Conservation (phyloP, 92 coral and sea anemone genomes). For the Zoanthus gigantus region DNA sequence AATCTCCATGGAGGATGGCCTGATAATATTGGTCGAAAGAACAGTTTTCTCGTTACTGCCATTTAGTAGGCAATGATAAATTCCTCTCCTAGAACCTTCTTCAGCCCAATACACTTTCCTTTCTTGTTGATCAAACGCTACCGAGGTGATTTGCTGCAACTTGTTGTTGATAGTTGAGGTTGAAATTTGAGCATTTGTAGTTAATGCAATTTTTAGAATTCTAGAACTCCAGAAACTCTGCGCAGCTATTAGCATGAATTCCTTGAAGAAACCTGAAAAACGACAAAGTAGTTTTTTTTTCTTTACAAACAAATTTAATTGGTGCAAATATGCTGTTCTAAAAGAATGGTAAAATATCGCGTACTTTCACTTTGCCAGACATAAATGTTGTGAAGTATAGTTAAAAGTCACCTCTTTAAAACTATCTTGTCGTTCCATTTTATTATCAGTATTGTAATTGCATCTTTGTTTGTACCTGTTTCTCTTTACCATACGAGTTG, state of each 20-base stretch:
- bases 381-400: too few relatives aligned
- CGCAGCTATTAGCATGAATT: constrained; percentile 10
- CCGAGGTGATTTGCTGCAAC: background rate
- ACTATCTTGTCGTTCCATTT: too few relatives aligned
- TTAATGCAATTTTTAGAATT: background rate
- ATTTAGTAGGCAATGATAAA: constrained; percentile 16
- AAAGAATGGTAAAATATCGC: too few relatives aligned
- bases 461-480: too few relatives aligned
- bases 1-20: constrained; percentile 3
- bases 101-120: constrained; percentile 6
- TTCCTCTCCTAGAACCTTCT: background rate
- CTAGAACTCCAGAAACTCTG: background rate
- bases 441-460: too few relatives aligned
- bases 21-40: background rate
- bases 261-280: constrained; percentile 29
- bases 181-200: background rate
- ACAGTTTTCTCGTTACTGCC: constrained; percentile 21
- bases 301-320: too few relatives aligned
- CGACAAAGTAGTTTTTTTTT: too few relatives aligned
- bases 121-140: constrained; percentile 17
- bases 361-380: too few relatives aligned
- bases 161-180: background rate
- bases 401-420: too few relatives aligned
- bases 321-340: too few relatives aligned
- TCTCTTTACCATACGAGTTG: too few relatives aligned